Evolutionary conservation across 2,888 invertebrate genomes (phyloP), one percentile per base, ranked within the genome.

Genomic region (Macrophya alboannulata): DNA sequence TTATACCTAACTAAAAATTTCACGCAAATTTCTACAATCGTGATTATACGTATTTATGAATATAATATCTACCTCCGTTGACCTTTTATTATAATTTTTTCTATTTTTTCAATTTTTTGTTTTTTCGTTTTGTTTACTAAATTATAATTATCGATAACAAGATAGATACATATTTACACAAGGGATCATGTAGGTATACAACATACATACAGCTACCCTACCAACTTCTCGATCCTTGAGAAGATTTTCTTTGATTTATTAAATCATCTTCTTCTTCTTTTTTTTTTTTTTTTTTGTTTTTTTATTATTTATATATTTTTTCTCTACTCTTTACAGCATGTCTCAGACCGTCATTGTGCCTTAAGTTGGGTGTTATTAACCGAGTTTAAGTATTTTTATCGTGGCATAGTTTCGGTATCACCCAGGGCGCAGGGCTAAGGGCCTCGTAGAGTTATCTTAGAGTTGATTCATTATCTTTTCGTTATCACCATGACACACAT

Each of bases 401-500:
- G 25, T 81, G 82, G 81, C 85, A 85, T 82, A 85, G 85, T 85
- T 85, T 85, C 81, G 85, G 85, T 85, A 85, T 85, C 85, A 81
- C 82, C 1, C 31, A 65, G 85, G 84, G 62, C 84, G 65, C 85
- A 85, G 85, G 85, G 84, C 83, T 76, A 85, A 85, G 85, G 85
- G 85, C 85, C 84, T 85, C 71, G 51, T 45, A 31, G 65, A 85
- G 84, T 85, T 85, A 85, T 85, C 85, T 84, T 65, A 15, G 31
- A 48, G 85, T 74, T 85, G 85, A 85, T 85, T 85, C 83, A 85
- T 85, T 68, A 84, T 84, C 85, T 72, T 55, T 12, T 40, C 83
- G 76, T 85, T 85, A 85, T 85, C 85, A 59, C 83, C 71, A 40
- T 85, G 85, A 85, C 85, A 85, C 83, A 85, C 84, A 85, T 85